Evolutionary conservation across 2,888 invertebrate species (phyloP).

Genomic region (Leptopterna dolabrata): DNA sequence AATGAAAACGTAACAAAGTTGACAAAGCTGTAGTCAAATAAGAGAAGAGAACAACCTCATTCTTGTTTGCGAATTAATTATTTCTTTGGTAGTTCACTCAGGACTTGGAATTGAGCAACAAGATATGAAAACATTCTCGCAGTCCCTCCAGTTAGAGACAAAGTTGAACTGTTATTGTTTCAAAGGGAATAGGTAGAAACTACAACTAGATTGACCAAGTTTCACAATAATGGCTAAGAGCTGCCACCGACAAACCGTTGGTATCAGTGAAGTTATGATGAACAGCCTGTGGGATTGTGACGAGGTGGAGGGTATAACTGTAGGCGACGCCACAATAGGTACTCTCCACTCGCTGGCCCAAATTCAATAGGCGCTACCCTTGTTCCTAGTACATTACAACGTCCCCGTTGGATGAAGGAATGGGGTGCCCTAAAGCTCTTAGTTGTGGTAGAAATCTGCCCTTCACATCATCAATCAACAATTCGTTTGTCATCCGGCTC

Average conservation of each 20-base stretch:
- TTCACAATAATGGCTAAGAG: slow-evolving; percentile 44
- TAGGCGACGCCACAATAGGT: not conserved
- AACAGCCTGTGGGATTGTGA: slow-evolving; percentile 10
- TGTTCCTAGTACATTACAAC: not conserved
- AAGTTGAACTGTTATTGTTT: slow-evolving; percentile 38
- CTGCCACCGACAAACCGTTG: slow-evolving; percentile 40
- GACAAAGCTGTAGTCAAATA: not conserved
- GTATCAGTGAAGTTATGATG: slow-evolving; percentile 50
- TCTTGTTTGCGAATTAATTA: not conserved
- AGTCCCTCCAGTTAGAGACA: not conserved
- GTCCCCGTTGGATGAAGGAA: not conserved
- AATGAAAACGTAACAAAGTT: too few relatives aligned
- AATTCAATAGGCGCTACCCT: slow-evolving; percentile 1
- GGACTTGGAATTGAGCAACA: not conserved
- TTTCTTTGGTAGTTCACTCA: not conserved
- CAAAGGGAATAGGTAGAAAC: slow-evolving; percentile 21
- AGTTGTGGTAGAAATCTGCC: not conserved
- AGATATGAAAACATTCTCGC: not conserved
- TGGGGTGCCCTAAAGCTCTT: not conserved
- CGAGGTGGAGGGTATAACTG: not conserved
- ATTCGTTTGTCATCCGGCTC: not conserved
- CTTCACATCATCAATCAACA: not conserved
- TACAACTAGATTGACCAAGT: slow-evolving; percentile 36
- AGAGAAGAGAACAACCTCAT: not conserved
- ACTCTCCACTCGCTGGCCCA: not conserved